A percentile compares a stretch with the other conserved stretches of the same genome.
These are phyloP conservation scores for Tursiops truncatus DNA, from an alignment of 2,113 vertebrate species.

Conservation along the genomic window DNA sequence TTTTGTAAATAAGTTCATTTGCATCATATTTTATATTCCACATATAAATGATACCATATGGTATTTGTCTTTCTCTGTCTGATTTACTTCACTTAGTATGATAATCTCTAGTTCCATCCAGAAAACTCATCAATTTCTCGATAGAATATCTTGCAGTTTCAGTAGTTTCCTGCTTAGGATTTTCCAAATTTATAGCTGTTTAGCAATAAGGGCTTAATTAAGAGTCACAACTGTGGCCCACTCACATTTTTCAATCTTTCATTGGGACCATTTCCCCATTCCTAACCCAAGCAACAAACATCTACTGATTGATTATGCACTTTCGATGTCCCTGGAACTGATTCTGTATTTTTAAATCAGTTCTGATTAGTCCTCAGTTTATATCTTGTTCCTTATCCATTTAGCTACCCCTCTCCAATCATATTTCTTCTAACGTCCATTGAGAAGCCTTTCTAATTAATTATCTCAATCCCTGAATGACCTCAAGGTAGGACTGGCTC, in stretches of 20 bases:
- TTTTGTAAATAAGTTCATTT: no score
- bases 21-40: no score
- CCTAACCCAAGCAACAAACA: not conserved
- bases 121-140: not conserved
- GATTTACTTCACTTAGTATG: no score
- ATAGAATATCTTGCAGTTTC: not conserved
- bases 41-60: no score
- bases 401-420: not conserved
- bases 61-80: no score
- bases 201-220: not conserved
- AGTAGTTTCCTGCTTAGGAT: not conserved
- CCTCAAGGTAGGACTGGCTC: not conserved
- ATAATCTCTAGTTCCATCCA: no score
- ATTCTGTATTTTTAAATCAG: not conserved
- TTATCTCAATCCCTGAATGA: not conserved
- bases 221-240: not conserved
- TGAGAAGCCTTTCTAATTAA: not conserved
- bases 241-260: not conserved
- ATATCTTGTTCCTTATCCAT: not conserved
- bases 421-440: not conserved
- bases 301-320: not conserved
- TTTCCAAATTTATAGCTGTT: not conserved
- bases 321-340: not conserved
- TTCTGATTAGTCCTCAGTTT: not conserved
- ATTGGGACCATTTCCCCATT: not conserved